A percentile compares a stretch with the other conserved stretches of the same genome.
Conservation (phyloP, 2,797 vertebrate species). For the Masticophis lateralis region DNA sequence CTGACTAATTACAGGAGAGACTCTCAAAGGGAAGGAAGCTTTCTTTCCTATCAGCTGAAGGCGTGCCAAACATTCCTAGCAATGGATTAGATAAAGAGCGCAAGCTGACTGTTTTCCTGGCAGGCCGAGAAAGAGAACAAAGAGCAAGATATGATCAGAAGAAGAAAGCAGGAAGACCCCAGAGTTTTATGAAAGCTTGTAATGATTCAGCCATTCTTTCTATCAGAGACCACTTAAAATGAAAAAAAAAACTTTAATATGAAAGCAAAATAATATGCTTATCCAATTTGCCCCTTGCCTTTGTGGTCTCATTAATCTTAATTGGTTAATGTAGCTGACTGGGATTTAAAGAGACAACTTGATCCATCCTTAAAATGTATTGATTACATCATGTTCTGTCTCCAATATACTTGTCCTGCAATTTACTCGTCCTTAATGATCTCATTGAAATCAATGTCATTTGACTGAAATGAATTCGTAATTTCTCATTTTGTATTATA, state of each 20-base stretch:
- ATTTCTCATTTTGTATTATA: not conserved
- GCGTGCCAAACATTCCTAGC: constrained; percentile 38
- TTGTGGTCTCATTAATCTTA: not conserved
- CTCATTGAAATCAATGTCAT: not conserved
- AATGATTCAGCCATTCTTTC: constrained; percentile 34
- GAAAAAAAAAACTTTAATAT: constrained; percentile 22
- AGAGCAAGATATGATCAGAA: constrained; percentile 35
- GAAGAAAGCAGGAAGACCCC: constrained; percentile 35
- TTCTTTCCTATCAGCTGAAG: constrained; percentile 30
- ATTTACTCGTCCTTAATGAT: not conserved
- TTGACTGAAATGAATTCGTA: not conserved
- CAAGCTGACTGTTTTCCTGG: constrained; percentile 30
- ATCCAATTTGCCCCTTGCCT: not conserved
- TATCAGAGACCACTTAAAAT: constrained; percentile 37
- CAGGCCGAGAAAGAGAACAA: constrained; percentile 41
- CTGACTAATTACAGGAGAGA: not conserved
- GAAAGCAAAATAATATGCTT: not conserved
- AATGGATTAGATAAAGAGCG: constrained; percentile 34
- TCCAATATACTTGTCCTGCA: not conserved
- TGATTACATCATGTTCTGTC: not conserved
- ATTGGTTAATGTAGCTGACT: not conserved
- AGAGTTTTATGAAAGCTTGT: constrained; percentile 17
- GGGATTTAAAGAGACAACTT: not conserved
- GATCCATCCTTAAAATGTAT: not conserved
- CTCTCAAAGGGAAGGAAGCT: constrained; percentile 16